Evolutionary conservation across 2,888 invertebrate genomes (phyloP).

Genomic region (Acronicta psi): DNA sequence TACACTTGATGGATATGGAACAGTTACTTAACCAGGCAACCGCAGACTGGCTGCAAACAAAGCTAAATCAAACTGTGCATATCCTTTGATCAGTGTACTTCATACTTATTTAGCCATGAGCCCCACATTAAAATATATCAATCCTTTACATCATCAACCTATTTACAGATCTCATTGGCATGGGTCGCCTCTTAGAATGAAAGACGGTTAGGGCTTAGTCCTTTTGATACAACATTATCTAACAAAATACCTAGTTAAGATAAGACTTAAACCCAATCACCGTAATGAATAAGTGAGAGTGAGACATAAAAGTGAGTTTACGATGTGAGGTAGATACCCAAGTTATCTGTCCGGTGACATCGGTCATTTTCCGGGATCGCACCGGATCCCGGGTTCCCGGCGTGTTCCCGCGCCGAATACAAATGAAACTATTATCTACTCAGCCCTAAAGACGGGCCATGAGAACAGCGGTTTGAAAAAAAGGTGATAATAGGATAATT

Average conservation of each 20-base stretch:
- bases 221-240: background rate
- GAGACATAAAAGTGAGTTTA: slow-evolving; percentile 46
- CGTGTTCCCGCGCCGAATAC: slow-evolving; percentile 53
- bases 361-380: slow-evolving; percentile 57
- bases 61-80: too few species aligned
- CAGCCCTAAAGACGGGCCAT: slow-evolving; percentile 27
- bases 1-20: too few species aligned
- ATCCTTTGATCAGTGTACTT: too few species aligned
- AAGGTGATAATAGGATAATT: too few species aligned
- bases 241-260: slow-evolving; percentile 21
- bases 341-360: slow-evolving; percentile 57
- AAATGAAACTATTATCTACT: slow-evolving; percentile 64
- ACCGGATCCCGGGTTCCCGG: slow-evolving; percentile 34
- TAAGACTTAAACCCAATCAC: slow-evolving; percentile 14
- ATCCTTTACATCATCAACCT: too few species aligned
- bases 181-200: too few species aligned
- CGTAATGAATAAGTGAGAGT: slow-evolving; percentile 39
- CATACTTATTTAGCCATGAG: too few species aligned
- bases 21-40: too few species aligned
- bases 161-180: too few species aligned
- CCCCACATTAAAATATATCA: too few species aligned
- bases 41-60: too few species aligned
- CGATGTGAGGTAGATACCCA: slow-evolving; percentile 37
- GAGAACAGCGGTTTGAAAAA: slow-evolving; percentile 17
- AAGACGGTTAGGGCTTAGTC: too few species aligned